Percentiles rank a stretch among this genome's conserved stretches.
phyloP scores from a whole-genome alignment of 1,140 invertebrate genomes.

The Rhysida immarginata region DNA sequence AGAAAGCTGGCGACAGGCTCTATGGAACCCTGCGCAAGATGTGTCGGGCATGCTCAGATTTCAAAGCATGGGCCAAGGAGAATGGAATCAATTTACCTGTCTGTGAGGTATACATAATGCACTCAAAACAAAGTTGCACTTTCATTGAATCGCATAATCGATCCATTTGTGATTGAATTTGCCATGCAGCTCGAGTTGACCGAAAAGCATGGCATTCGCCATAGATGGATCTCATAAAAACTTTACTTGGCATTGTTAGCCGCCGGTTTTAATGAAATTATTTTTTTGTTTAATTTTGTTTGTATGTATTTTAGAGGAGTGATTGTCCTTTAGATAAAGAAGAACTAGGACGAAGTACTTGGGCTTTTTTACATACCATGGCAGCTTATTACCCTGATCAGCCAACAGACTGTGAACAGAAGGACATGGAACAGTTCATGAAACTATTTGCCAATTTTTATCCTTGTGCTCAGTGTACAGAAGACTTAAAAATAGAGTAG shows the following conservation, averaged over 20 bases:
- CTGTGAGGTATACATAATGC: constrained; percentile 3
- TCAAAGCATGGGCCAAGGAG: constrained; percentile 13
- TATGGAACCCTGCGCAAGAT: constrained; percentile 4
- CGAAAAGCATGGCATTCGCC: too few species aligned
- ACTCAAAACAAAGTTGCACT: too few species aligned
- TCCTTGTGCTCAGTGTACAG: constrained; percentile 83
- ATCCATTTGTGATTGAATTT: too few species aligned
- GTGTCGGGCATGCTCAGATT: constrained; percentile 13
- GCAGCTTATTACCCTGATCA: constrained; percentile 85
- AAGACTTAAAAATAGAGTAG: constrained; percentile 71
- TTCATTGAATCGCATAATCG: too few species aligned
- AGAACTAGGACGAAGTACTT: constrained; percentile 42
- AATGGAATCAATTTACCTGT: background rate
- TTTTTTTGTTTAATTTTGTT: too few species aligned
- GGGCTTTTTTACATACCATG: constrained; percentile 93
- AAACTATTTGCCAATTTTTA: constrained; percentile 78
- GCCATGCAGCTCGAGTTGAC: too few species aligned
- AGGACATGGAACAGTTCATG: constrained; percentile 69
- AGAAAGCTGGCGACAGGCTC: background rate
- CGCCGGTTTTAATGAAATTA: too few species aligned
- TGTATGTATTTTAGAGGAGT: too few species aligned
- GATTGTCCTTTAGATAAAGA: constrained; percentile 8
- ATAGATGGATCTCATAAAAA: too few species aligned
- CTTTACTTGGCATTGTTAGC: too few species aligned
- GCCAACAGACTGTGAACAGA: constrained; percentile 52